Base-by-base conservation (phyloP, 2,113 vertebrate genomes). In the Philantomba maxwellii region DNA sequence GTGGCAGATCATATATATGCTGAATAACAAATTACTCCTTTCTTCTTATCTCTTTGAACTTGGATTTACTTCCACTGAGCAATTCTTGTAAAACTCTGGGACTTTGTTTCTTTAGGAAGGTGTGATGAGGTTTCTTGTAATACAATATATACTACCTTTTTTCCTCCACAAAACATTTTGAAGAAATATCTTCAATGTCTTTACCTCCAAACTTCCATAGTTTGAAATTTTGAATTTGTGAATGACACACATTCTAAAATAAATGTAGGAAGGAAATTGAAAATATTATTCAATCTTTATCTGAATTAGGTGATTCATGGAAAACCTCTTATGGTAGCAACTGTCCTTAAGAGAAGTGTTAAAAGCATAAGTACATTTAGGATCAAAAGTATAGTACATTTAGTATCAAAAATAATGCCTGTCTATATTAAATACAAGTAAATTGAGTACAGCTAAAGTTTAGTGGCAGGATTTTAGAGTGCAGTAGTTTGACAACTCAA, bases 21-120 rank as follows among this genome's bases (percentile, higher is more conserved):
- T 33, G 82, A 87, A 88, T 97, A 81, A 92, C 86, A 93, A 73
- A 45, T 55, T 36, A 58, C 64, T 86, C 30, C 57, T 89, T 77
- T 96, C 97, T 97, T 97, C 95, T 93, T 90, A 47, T 92, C 87
- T 94, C 89, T 97, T 96, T 95, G 86, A 94, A 96, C 26, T 1
- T 82, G 39, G 4, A 39, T 90, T 94, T 89, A 30, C 86, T 97
- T 93, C 78, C 51, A 33, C 21, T 82, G 23, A 25, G 87, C 62
- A 82, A 70, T 92, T 95, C 92, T 94, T 96, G 9, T 51, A 78
- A 95, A 97, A 87, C 85, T 86, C 66, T n/a, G 60, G 45, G 19
- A 28, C 66, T 97, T 55, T 86, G 16, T 86, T 93, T 96, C 55
- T 58, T 84, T 85, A 51, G 53, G 75, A 92, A 85, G 75, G 28